Evolutionary conservation across 2,888 invertebrate species (phyloP), one percentile per base, ranked within the genome.

Genomic region (Athripsodes cinereus): DNA sequence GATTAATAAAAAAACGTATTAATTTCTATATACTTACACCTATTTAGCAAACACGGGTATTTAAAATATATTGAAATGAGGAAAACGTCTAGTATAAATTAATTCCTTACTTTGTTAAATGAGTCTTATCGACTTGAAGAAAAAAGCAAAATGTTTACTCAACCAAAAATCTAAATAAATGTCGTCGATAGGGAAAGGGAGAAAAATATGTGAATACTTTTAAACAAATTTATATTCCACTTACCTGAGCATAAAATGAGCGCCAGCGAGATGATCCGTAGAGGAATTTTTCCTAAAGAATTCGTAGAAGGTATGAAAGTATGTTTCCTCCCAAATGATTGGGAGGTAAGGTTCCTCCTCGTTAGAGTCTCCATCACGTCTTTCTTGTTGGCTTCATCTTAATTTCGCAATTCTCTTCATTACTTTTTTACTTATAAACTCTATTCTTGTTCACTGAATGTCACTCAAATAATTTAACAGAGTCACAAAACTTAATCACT

Each of bases 181-280:
- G n/a, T n/a, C n/a, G n/a, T n/a, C n/a, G n/a, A n/a, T n/a, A n/a
- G n/a, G n/a, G n/a, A n/a, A n/a, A n/a, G n/a, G n/a, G n/a, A n/a
- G n/a, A n/a, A 10, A 26, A 26, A 31, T 49, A 47, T 46, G 40
- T 46, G 46, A 21, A 44, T 22, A 26, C 26, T 26, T 26, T 26
- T 26, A 26, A 26, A 26, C 44, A 6, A 6, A 18, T 6, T 44
- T 6, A 16, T 44, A 44, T 44, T 44, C 18, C 16, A 22, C 52
- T 57, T 47, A 57, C 57, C 57, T 52, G 52, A 46, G 19, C 57
- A 57, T 8, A 44, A 52, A n/a, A 57, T 49, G 20, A 57, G 34
- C 21, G 20, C 44, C 20, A 46, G 40, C 5, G 57, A 51, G 20
- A 57, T 22, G 20, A 31, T n/a, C 52, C 52, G 51, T 11, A 46